These are phyloP conservation scores for Malurus elegans DNA, from an alignment of 2,113 vertebrate genomes.

Conservation along the genomic window DNA sequence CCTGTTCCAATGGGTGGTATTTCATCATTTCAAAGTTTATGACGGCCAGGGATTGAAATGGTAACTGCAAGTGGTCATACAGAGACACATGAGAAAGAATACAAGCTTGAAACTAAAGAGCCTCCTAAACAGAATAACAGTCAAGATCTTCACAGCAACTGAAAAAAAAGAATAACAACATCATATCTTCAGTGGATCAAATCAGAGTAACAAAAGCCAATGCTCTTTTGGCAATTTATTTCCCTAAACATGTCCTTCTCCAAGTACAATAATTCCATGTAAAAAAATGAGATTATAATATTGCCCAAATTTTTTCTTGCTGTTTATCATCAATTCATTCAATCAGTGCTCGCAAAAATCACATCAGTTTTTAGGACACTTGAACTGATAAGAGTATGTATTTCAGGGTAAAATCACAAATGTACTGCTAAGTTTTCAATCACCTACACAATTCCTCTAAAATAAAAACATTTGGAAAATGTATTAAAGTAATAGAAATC, in stretches of 20 bases:
- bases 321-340: not conserved
- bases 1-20: too few species aligned
- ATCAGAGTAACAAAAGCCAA: not conserved
- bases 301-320: not conserved
- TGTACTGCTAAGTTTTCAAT: not conserved
- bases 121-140: not conserved
- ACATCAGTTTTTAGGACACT: not conserved
- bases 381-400: not conserved
- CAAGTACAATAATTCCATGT: not conserved
- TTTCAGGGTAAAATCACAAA: not conserved
- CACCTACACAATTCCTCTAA: not conserved
- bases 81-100: not conserved
- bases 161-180: not conserved
- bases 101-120: not conserved
- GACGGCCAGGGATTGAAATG: not conserved
- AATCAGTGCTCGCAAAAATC: not conserved
- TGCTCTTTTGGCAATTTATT: not conserved
- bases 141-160: not conserved
- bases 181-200: not conserved
- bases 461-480: not conserved
- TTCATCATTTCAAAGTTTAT: not conserved
- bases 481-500: not conserved
- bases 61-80: not conserved
- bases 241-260: not conserved
- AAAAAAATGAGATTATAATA: not conserved